A percentile compares a stretch with the other conserved stretches of the same genome.
Conservation (phyloP, 2,888 invertebrate species). For the Ophion slaviceki region DNA sequence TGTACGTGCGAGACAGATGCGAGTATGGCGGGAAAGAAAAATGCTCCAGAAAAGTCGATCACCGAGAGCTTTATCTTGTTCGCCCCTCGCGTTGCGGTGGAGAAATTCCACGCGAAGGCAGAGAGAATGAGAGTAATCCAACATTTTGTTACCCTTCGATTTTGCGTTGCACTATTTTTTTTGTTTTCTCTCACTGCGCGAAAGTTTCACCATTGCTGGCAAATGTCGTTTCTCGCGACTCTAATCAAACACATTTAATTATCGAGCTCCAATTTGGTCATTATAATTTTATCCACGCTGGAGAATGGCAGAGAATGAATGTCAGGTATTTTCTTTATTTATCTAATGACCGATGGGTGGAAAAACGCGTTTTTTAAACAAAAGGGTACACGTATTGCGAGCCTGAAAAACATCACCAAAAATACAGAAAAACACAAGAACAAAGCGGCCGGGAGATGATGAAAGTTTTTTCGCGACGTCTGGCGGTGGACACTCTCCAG, state of each 20-base stretch:
- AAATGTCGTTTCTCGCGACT: background rate
- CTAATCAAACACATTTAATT: background rate
- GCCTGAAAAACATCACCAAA: too few species aligned
- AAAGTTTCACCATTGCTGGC: background rate
- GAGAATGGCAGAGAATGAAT: conserved; percentile 8
- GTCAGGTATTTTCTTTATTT: background rate
- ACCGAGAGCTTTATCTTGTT: conserved; percentile 53
- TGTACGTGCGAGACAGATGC: conserved; percentile 18
- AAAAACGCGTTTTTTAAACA: too few species aligned
- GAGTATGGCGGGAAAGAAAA: conserved; percentile 50
- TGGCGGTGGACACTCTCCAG: too few species aligned
- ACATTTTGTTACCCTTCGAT: conserved; percentile 22
- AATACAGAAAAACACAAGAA: too few species aligned
- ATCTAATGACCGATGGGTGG: background rate
- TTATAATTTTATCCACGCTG: background rate
- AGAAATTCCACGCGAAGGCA: background rate
- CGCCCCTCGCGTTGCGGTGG: conserved; percentile 2
- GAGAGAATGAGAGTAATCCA: background rate
- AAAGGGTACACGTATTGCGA: too few species aligned
- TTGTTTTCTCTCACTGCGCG: background rate
- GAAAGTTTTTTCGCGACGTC: too few species aligned
- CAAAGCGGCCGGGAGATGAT: too few species aligned
- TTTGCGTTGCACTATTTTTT: background rate
- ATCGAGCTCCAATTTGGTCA: background rate
- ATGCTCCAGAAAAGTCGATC: conserved; percentile 60